Conservation (phyloP, 2,797 vertebrate genomes). For the Halcyon smyrnensis region DNA sequence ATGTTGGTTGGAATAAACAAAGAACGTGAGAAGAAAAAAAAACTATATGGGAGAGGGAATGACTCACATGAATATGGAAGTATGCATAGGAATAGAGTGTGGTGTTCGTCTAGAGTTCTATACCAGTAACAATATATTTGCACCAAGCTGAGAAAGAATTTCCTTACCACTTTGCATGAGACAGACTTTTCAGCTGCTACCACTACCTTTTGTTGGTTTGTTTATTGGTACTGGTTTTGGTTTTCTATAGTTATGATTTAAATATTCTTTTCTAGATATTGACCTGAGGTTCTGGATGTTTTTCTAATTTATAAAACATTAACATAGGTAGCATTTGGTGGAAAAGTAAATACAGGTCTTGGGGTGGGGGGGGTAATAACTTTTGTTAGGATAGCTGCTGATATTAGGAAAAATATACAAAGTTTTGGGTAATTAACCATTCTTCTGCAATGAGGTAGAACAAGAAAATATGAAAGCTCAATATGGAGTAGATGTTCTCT, state of each 20-base stretch:
- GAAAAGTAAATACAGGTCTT: not conserved
- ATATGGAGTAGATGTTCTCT: not conserved
- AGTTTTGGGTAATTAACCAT: not conserved
- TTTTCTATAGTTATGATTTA: not conserved
- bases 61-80: not conserved
- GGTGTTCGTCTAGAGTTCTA: not conserved
- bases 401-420: not conserved
- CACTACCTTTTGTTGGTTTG: not conserved
- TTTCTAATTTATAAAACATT: not conserved
- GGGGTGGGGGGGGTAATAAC: not conserved
- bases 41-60: not conserved
- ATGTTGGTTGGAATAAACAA: not conserved
- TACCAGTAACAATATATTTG: not conserved
- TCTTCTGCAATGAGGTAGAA: not conserved
- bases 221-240: fast-evolving
- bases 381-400: not conserved
- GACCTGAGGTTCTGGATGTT: not conserved
- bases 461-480: not conserved
- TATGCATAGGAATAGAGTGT: not conserved
- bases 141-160: not conserved
- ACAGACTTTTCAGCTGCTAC: not conserved
- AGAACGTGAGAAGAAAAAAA: not conserved
- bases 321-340: not conserved
- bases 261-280: not conserved
- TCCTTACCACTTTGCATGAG: not conserved